These are phyloP conservation scores for Phylloscopus collybita DNA, from an alignment of 2,797 vertebrate genomes.

Conservation along the genomic window DNA sequence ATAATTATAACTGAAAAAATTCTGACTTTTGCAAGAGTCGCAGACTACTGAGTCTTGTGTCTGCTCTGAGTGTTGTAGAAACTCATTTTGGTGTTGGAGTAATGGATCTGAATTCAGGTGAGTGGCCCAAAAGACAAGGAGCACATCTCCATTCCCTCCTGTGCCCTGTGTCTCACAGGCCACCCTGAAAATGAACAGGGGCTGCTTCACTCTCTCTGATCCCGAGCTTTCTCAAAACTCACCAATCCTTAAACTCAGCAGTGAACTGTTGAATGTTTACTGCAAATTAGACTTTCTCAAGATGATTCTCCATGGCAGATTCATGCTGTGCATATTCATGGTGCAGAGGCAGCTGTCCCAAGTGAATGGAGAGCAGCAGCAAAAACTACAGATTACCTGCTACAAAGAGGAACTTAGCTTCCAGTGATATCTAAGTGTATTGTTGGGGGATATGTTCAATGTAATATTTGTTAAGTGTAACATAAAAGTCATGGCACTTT, in stretches of 20 bases:
- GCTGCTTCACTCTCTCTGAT: not conserved
- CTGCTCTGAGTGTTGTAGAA: not conserved
- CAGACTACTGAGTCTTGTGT: not conserved
- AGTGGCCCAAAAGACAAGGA: not conserved
- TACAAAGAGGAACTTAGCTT: not conserved
- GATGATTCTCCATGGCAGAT: constrained; percentile 3
- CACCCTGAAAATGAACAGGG: not conserved
- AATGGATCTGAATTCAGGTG: not conserved
- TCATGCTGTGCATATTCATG: not conserved
- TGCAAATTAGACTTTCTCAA: not conserved
- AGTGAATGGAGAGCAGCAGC: not conserved
- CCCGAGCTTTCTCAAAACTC: not conserved
- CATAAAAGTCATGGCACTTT: not conserved
- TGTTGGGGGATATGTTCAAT: not conserved
- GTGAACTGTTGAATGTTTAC: not conserved
- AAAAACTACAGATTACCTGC: not conserved
- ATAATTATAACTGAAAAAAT: not conserved
- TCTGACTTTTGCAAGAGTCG: not conserved
- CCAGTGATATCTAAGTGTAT: not conserved
- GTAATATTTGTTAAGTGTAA: not conserved
- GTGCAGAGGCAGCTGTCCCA: not conserved
- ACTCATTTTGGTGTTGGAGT: constrained; percentile 5
- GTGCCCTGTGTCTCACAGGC: not conserved
- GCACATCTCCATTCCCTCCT: not conserved
- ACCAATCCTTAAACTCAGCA: not conserved